phyloP scores from a whole-genome alignment of 92 coral and sea anemone genomes.

The Zoanthus sansibaricus region DNA sequence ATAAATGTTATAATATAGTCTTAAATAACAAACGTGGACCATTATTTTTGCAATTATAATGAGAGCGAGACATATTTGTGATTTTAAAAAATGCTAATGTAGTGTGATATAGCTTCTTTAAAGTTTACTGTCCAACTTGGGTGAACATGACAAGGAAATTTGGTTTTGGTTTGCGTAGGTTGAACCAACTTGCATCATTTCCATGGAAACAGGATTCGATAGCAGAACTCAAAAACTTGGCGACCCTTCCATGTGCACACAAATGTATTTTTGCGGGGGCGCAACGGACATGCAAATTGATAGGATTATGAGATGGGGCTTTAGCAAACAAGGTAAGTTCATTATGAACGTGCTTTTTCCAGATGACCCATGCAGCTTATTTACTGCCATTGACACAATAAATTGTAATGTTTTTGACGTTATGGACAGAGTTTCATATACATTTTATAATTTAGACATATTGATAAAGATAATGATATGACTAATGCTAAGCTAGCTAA shows the following conservation, averaged over 20 bases:
- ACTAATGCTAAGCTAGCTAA: too few relatives aligned
- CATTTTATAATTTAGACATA: too few relatives aligned
- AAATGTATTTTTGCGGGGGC: conserved; percentile 79
- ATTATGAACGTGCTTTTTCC: background rate
- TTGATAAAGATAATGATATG: too few relatives aligned
- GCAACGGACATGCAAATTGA: conserved; percentile 62
- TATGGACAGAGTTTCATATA: too few relatives aligned
- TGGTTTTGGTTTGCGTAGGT: conserved; percentile 50
- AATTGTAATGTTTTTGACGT: too few relatives aligned
- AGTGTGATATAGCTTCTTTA: too few relatives aligned
- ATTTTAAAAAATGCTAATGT: too few relatives aligned
- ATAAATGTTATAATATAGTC: too few relatives aligned
- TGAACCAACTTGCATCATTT: conserved; percentile 77
- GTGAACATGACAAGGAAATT: background rate
- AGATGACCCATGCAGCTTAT: background rate
- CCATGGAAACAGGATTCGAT: conserved; percentile 78
- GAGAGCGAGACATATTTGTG: background rate
- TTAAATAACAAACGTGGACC: too few relatives aligned
- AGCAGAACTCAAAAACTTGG: conserved; percentile 64
- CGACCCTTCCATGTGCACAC: conserved; percentile 75
- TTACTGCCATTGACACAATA: background rate
- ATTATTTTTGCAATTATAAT: too few relatives aligned
- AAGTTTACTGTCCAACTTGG: background rate
- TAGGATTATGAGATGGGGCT: conserved; percentile 75
- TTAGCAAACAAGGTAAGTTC: conserved; percentile 72